Evolutionary conservation across 2,888 invertebrate genomes (phyloP), one percentile per base, ranked within the genome.

Genomic region (Tineola bisselliella): DNA sequence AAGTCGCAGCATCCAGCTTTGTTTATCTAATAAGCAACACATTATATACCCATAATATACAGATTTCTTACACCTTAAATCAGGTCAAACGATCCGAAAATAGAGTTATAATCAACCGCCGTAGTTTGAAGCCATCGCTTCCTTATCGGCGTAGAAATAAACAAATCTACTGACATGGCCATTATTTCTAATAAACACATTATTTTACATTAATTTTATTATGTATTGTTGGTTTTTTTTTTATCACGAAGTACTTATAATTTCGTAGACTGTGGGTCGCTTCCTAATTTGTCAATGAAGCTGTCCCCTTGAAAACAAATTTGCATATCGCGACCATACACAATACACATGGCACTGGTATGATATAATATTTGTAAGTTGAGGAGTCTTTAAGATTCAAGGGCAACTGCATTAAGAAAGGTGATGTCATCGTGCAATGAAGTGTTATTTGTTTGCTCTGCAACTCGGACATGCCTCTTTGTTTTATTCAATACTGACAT

Each of bases 1-100:
- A 70, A 76, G 69, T 68, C 69, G 68, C 66, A 66, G 58, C 61
- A 56, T 61, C 61, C 57, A 54, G 48, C 30, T 10, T 56, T 56
- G 56, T 56, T 56, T 56, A 56, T 56, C 56, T 19, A 56, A 56
- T 56, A 56, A 56, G 56, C 56, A 56, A 25, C 48, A n/a, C 48
- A 48, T 48, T 48, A 48, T 48, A 8, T 15, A 48, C 48, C 13
- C n/a, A 48, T 48, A 48, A 48, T 48, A 48, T 15, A 48, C 48
- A 48, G 13, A 48, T 48, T 48, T 48, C 15, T 17, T 48, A 13
- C 48, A 48, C 15, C 48, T 13, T 17, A 48, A 48, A 48, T 48
- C 48, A 48, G 48, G 48, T 48, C 48, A 17, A 48, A 48, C 10
- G 48, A 10, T 15, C 48, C 48, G 15, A 48, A 48, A 48, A 48